phyloP scores from a whole-genome alignment of 2,797 vertebrate genomes.

The Eremophila alpestris region DNA sequence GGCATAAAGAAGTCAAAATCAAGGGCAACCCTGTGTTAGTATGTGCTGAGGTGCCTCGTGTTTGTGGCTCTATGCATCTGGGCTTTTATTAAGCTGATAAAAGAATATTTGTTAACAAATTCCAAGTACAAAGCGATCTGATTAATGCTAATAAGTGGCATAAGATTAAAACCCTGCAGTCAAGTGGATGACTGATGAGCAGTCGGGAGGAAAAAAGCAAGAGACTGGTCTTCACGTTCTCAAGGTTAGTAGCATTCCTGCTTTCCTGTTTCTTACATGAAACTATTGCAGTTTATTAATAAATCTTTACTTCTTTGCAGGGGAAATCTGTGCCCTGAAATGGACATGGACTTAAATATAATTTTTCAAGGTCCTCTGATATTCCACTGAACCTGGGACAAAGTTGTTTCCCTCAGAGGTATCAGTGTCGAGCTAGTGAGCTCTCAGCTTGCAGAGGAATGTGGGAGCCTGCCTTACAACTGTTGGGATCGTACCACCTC shows the following conservation, averaged over 20 bases:
- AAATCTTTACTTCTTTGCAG: constrained; percentile 74
- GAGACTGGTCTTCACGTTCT: constrained; percentile 10
- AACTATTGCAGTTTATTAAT: constrained; percentile 63
- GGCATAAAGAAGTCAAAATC: not conserved
- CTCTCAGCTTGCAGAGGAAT: not conserved
- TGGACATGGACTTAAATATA: constrained; percentile 47
- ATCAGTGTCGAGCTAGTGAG: not conserved
- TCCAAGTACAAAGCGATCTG: not conserved
- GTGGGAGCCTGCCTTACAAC: not conserved
- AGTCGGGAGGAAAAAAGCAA: not conserved
- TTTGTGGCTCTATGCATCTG: constrained; percentile 7
- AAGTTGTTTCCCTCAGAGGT: constrained; percentile 1
- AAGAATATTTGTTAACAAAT: constrained; percentile 6
- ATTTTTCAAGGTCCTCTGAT: constrained; percentile 27
- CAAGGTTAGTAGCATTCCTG: constrained; percentile 50
- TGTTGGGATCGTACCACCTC: not conserved
- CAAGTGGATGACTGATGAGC: not conserved
- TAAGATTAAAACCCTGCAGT: not conserved
- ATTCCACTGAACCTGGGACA: constrained; percentile 20
- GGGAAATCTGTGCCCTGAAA: constrained; percentile 60
- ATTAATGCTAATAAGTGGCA: not conserved
- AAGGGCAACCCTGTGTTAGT: not conserved
- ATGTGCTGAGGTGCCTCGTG: constrained; percentile 7
- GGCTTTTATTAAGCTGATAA: constrained; percentile 28
- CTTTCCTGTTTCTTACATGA: constrained; percentile 10